These are phyloP conservation scores for Halisarca cf. caerulea DNA, from an alignment of 37 sponge, comb jelly and placozoan species.

Conservation along the genomic window DNA sequence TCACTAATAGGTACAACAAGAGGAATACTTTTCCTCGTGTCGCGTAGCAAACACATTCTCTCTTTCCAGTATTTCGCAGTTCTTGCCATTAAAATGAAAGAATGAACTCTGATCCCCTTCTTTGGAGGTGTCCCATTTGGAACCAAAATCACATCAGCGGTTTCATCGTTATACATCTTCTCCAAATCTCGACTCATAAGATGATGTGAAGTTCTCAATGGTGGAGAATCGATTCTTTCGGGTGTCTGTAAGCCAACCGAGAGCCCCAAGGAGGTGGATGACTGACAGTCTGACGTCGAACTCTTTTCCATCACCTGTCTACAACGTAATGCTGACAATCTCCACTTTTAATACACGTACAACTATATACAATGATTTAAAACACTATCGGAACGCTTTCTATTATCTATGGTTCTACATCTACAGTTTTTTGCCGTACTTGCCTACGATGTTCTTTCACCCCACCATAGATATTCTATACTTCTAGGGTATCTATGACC, in stretches of 20 bases:
- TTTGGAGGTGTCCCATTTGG: not conserved
- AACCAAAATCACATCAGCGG: conserved; percentile 25
- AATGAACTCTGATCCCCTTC: conserved; percentile 17
- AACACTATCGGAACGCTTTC: too few relatives aligned
- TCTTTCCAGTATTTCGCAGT: conserved; percentile 48
- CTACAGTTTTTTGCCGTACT: too few relatives aligned
- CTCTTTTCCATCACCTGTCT: too few relatives aligned
- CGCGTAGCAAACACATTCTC: not conserved
- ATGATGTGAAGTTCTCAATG: not conserved
- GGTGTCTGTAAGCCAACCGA: not conserved
- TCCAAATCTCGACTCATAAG: conserved; percentile 20
- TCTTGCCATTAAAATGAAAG: conserved; percentile 43
- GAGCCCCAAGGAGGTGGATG: not conserved
- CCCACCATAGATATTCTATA: too few relatives aligned
- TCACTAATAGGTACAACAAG: not conserved
- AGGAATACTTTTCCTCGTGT: not conserved
- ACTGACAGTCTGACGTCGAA: too few relatives aligned
- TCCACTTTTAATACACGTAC: too few relatives aligned
- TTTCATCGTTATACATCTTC: conserved; percentile 22
- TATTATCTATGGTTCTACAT: too few relatives aligned
- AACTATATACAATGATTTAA: too few relatives aligned
- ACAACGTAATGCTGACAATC: too few relatives aligned
- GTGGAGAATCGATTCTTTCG: not conserved
- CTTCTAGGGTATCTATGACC: too few relatives aligned
- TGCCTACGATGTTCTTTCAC: too few relatives aligned